These are phyloP conservation scores for Eumacrocentrus americanus DNA, from an alignment of 2,888 invertebrate species.

Conservation along the genomic window DNA sequence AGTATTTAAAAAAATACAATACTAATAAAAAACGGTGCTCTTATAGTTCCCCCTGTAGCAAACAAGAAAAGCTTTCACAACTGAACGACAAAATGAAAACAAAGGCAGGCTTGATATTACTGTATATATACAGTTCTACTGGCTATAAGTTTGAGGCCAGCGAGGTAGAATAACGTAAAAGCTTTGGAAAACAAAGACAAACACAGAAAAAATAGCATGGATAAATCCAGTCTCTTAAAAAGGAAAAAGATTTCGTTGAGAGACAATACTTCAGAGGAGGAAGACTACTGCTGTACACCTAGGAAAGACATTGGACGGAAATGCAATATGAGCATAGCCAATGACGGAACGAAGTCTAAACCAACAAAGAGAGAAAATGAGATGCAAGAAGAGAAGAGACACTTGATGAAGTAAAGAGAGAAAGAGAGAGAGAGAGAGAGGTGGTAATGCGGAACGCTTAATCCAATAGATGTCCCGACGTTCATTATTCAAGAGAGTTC, in stretches of 20 bases:
- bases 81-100: background rate
- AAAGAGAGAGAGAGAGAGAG: no score
- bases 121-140: background rate
- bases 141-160: background rate
- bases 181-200: background rate
- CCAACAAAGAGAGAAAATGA: background rate
- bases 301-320: background rate
- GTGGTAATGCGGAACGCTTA: conserved; percentile 39
- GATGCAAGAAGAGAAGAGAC: conserved; percentile 25
- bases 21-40: no score
- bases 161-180: background rate
- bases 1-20: no score
- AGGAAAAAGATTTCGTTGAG: background rate
- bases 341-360: conserved; percentile 1
- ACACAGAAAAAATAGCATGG: background rate
- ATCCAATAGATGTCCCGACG: conserved; percentile 45
- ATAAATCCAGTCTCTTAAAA: background rate
- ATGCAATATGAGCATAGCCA: conserved; percentile 3
- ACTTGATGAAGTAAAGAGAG: conserved; percentile 36
- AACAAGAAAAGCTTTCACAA: conserved; percentile 13
- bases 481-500: conserved; percentile 49
- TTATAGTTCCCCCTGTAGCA: no score
- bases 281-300: background rate
- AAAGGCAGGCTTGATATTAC: background rate
- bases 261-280: conserved; percentile 12